A percentile compares a stretch with the other conserved stretches of the same genome.
These are phyloP conservation scores for Petrocephalus microphthalmus DNA, from an alignment of 2,113 vertebrate genomes.

Conservation along the genomic window DNA sequence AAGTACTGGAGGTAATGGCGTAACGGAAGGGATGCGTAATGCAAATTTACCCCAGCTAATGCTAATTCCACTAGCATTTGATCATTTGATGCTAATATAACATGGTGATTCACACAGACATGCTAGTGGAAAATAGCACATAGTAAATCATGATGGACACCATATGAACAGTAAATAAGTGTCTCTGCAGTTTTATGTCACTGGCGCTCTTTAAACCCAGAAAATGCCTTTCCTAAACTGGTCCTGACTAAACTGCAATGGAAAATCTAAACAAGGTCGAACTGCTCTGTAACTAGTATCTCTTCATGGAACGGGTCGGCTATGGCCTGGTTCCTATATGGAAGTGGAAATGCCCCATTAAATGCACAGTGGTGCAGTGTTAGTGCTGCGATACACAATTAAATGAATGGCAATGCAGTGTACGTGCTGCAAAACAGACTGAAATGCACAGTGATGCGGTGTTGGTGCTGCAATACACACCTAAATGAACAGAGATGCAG, in stretches of 20 bases:
- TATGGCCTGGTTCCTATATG: neutral
- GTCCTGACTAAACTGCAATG: neutral
- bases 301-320: neutral
- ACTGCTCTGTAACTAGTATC: neutral
- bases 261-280: neutral
- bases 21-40: too few species aligned
- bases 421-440: neutral
- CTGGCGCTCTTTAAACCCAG: neutral
- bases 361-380: neutral
- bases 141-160: too few species aligned
- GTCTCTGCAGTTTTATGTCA: neutral
- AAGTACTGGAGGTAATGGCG: too few species aligned
- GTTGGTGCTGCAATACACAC: neutral
- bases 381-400: neutral
- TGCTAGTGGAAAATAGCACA: too few species aligned
- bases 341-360: neutral
- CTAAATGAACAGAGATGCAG: neutral
- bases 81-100: too few species aligned
- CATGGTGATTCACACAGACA: too few species aligned
- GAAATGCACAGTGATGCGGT: neutral
- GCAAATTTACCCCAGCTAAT: too few species aligned
- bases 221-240: neutral
- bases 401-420: neutral
- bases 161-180: too few species aligned
- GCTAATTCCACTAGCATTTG: too few species aligned